Evolutionary conservation across 92 coral and sea anemone genomes (phyloP), one percentile per base, ranked within the genome.

Genomic region (Phenganax marumi): DNA sequence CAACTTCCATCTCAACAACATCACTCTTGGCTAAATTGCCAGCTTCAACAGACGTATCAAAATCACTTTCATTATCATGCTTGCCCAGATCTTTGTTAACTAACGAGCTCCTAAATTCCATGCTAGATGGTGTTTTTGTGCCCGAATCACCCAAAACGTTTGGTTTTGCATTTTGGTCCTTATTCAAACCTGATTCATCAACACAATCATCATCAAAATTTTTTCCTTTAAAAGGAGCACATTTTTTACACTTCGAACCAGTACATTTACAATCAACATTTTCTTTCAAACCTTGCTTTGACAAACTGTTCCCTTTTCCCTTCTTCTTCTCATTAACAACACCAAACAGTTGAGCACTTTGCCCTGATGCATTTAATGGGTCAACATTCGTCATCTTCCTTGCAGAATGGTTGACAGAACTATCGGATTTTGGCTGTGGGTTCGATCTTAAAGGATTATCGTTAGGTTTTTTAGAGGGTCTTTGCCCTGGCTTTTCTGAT

Each of bases 221-320:
- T 6, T 21, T 21, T 22, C 52, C 66, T n/a, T 53, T 53, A 56
- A 21, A 75, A 51, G 80, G 62, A 16, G 33, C 57, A 55, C 80
- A 75, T 51, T 75, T 75, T 23, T 52, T 75, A 33, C 80, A 75
- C 8, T 16, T 14, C 1, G 8, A 22, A 0, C 80, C 80, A 19
- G 66, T 23, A 75, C 80, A 75, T 2, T n/a, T 43, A 33, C 50
- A 9, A 8, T 3, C 8, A 12, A 48, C 24, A 16, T 21, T 7
- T 72, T 3, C 3, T 3, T 33, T 33, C 43, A 33, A 33, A 33
- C 43, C 43, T 33, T 33, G 43, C 43, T 33, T 33, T 1, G 43
- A 33, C 43, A 33, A 33, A 33, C 43, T 33, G 11, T n/a, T 48
- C 19, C 43, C 48, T 8, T 48, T 72, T 6, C 77, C 26, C 9